These are phyloP conservation scores for Glomeris marginata DNA, from an alignment of 2,888 invertebrate genomes.

Conservation along the genomic window DNA sequence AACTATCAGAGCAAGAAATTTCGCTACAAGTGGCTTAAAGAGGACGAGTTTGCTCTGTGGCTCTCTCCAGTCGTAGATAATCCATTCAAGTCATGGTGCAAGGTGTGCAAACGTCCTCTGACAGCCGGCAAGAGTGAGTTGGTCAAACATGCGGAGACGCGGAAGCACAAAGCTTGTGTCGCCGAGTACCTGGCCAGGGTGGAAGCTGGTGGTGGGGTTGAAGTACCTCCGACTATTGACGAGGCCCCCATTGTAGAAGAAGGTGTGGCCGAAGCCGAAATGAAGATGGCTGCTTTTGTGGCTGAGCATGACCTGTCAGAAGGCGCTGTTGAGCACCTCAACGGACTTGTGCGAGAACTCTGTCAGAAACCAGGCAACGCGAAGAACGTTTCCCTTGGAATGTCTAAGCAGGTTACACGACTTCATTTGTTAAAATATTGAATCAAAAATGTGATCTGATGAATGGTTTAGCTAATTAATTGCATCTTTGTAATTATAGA, in stretches of 20 bases:
- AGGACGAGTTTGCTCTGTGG: conserved; percentile 12
- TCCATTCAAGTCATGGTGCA: conserved; percentile 12
- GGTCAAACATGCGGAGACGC: conserved; percentile 12
- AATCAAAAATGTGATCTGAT: conserved; percentile 7
- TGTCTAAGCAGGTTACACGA: too few relatives aligned
- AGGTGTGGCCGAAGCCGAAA: conserved; percentile 5
- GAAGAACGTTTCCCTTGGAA: too few relatives aligned
- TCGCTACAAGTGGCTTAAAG: conserved; percentile 11
- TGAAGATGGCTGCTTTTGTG: conserved; percentile 6
- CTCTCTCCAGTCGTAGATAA: conserved; percentile 11
- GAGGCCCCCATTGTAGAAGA: conserved; percentile 1
- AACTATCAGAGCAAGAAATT: conserved; percentile 8
- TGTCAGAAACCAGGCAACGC: too few relatives aligned
- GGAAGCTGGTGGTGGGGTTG: too few relatives aligned
- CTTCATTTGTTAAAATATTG: too few relatives aligned
- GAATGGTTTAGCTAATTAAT: conserved; percentile 1
- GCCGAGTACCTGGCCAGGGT: not conserved
- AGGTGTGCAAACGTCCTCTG: conserved; percentile 11
- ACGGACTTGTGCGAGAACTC: too few relatives aligned
- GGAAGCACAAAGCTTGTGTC: conserved; percentile 11
- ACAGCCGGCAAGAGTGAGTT: conserved; percentile 13
- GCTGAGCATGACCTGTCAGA: conserved; percentile 7
- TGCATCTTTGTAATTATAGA: too few relatives aligned
- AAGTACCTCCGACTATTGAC: too few relatives aligned
- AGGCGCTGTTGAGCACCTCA: conserved; percentile 5